Conservation (phyloP, 2,797 vertebrate genomes). For the Poecilia velifera region DNA sequence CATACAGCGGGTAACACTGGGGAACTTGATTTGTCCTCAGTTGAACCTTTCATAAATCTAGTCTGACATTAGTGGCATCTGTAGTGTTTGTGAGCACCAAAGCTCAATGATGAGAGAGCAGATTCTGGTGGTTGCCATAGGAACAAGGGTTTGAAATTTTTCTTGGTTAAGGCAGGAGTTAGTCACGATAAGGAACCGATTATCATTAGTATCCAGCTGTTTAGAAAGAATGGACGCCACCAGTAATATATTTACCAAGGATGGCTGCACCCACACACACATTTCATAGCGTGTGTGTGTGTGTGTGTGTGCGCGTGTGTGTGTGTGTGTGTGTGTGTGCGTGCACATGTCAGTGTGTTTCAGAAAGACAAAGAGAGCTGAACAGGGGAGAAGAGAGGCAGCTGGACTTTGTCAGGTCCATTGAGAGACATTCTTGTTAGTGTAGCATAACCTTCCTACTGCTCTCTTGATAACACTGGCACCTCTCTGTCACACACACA, state of each 20-base stretch:
- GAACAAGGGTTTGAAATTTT: not conserved
- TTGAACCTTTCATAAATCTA: not conserved
- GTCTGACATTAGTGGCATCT: not conserved
- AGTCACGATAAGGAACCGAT: not conserved
- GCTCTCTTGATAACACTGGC: slow-evolving; percentile 96
- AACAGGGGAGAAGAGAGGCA: slow-evolving; percentile 63
- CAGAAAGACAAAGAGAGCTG: not conserved
- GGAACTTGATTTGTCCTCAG: not conserved
- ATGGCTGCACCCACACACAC: not conserved
- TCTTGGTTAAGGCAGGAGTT: not conserved
- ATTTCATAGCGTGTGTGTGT: not conserved
- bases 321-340: not conserved
- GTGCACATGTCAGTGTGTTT: not conserved
- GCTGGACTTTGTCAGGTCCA: slow-evolving; percentile 92
- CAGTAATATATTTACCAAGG: not conserved
- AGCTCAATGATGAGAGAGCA: not conserved
- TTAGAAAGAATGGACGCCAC: not conserved
- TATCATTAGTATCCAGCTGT: not conserved
- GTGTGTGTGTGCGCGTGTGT: not conserved
- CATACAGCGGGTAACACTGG: too few relatives aligned
- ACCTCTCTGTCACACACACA: slow-evolving; percentile 61
- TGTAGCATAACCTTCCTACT: slow-evolving; percentile 91
- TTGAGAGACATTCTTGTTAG: slow-evolving; percentile 91
- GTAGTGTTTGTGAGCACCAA: not conserved
- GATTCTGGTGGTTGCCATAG: not conserved